These are phyloP conservation scores for Tuta absoluta DNA, from an alignment of 2,888 invertebrate species.

Conservation along the genomic window DNA sequence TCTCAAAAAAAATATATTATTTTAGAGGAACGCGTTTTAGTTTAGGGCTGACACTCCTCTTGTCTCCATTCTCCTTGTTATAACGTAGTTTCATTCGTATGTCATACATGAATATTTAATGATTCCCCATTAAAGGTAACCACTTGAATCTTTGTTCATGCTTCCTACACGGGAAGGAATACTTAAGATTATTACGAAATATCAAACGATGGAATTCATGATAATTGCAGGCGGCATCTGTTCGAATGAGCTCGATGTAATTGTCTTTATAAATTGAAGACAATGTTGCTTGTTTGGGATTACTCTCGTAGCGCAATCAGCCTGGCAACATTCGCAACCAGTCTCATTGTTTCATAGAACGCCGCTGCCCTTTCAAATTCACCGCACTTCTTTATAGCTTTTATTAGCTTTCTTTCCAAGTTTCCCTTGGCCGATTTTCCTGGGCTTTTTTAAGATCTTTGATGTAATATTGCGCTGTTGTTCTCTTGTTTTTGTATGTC, in stretches of 20 bases:
- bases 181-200: neutral
- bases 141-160: neutral
- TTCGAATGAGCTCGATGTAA: constrained; percentile 19
- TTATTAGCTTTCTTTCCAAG: constrained; percentile 69
- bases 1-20: too few species aligned
- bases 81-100: too few species aligned
- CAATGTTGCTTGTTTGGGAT: constrained; percentile 47
- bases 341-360: constrained; percentile 65
- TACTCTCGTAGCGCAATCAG: constrained; percentile 55
- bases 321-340: constrained; percentile 46
- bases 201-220: constrained; percentile 13
- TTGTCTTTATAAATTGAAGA: constrained; percentile 33
- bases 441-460: constrained; percentile 56
- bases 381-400: constrained; percentile 64
- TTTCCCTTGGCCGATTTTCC: constrained; percentile 57
- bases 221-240: constrained; percentile 20
- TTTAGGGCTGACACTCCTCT: too few species aligned
- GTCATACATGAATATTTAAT: neutral
- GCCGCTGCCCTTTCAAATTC: constrained; percentile 61
- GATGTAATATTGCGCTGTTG: constrained; percentile 46
- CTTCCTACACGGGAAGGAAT: neutral
- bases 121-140: neutral
- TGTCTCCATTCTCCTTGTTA: too few species aligned
- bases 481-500: constrained; percentile 35
- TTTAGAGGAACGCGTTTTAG: too few species aligned